Conservation (phyloP, 2,113 vertebrate species). For the Heterochromis multidens region DNA sequence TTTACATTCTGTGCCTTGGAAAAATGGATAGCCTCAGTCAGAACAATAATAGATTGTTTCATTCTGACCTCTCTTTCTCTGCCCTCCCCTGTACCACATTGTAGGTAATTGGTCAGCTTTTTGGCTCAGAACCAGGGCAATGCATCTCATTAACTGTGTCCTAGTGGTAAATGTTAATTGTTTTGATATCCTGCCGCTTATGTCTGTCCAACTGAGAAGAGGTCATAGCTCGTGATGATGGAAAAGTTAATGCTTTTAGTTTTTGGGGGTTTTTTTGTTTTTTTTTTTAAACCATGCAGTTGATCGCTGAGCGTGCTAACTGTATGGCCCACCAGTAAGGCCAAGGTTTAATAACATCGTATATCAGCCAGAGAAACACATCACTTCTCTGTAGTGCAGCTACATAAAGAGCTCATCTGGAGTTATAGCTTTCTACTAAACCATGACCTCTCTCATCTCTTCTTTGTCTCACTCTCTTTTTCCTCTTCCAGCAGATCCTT, state of each 20-base stretch:
- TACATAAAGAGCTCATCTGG: slow-evolving; percentile 48
- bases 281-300: neutral
- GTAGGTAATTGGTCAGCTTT: neutral
- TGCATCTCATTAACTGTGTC: slow-evolving; percentile 28
- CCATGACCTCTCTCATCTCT: slow-evolving; percentile 6
- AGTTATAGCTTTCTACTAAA: slow-evolving; percentile 35
- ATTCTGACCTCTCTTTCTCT: neutral
- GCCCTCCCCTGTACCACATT: neutral
- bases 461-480: neutral
- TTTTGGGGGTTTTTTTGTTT: accelerated
- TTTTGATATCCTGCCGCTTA: slow-evolving; percentile 2
- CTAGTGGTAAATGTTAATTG: slow-evolving; percentile 5
- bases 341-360: slow-evolving; percentile 20
- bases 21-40: neutral
- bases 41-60: neutral
- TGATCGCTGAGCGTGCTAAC: neutral
- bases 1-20: neutral
- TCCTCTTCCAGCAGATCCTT: neutral
- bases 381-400: slow-evolving; percentile 4
- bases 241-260: neutral
- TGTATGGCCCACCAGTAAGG: neutral
- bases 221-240: neutral
- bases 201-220: neutral
- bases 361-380: slow-evolving; percentile 21
- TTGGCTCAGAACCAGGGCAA: slow-evolving; percentile 14